Conservation (phyloP, 92 coral and sea anemone species). For the Phenganax marumi region DNA sequence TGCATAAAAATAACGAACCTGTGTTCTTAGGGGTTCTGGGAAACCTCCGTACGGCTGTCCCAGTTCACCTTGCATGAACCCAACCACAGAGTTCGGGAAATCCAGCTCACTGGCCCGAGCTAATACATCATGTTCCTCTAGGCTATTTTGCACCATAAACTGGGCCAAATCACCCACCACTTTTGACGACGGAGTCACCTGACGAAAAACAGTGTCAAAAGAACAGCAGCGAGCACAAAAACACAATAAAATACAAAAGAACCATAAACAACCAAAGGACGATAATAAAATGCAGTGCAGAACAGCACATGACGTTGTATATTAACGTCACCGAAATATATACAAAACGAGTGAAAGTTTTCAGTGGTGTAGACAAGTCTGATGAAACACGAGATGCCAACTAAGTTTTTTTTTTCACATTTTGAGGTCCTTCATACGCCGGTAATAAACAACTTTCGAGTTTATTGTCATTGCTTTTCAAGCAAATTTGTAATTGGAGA, state of each 20-base stretch:
- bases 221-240: neutral
- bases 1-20: constrained; percentile 53
- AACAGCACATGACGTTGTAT: neutral
- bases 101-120: constrained; percentile 81
- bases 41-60: constrained; percentile 98
- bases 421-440: no score
- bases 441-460: no score
- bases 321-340: no score
- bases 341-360: no score
- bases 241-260: no score
- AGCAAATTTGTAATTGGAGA: no score
- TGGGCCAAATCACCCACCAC: constrained; percentile 98
- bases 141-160: constrained; percentile 94
- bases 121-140: constrained; percentile 85
- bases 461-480: no score
- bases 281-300: no score
- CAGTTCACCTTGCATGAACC: constrained; percentile 93
- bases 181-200: constrained; percentile 99
- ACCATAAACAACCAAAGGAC: no score
- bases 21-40: constrained; percentile 93
- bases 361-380: no score
- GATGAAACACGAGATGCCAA: no score
- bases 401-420: no score
- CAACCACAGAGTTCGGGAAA: constrained; percentile 90
- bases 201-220: neutral